Evolutionary conservation across 2,888 invertebrate genomes (phyloP), one percentile per base, ranked within the genome.

Genomic region (Monopis laevigella): DNA sequence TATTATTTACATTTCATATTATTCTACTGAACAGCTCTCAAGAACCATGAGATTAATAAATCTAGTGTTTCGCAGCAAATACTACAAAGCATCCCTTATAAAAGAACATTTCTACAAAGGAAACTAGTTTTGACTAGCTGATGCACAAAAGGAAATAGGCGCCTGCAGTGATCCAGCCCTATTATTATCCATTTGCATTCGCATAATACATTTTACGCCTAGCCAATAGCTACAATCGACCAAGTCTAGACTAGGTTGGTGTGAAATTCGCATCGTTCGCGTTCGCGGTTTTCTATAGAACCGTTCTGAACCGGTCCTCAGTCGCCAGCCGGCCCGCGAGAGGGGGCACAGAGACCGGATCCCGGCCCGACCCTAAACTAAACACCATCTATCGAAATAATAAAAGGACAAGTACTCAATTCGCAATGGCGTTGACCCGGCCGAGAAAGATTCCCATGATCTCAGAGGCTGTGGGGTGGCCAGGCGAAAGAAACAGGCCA

Each of bases 351-450:
- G 62, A 66, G 74, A 78, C 78, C 80, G 78, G 78, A 72, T 78
- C 68, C 61, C 58, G 71, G 14, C 16, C 17, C 16, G 73, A 75
- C 78, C 78, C 78, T 75, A 67, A 75, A 78, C 74, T 75, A 75
- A 78, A 77, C 78, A 73, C 19, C 75, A 77, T 74, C 74, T 71
- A 73, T 77, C 74, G 67, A 63, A 78, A 77, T 78, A 80, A 78
- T 78, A 80, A 77, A 78, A 72, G 62, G 71, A 74, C 77, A 72
- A 77, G 78, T 77, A 75, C 75, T 67, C 67, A 70, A 69, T 65
- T 62, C 68, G 68, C 36, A 69, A 75, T 77, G 75, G 65, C 78
- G 77, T 78, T 80, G 78, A 80, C 78, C 78, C 75, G 72, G 71
- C 62, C 36, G 16, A 11, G 16, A 70, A 66, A 57, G 65, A 74